Conservation (phyloP, 2,797 vertebrate genomes). For the Semaprochilodus insignis region DNA sequence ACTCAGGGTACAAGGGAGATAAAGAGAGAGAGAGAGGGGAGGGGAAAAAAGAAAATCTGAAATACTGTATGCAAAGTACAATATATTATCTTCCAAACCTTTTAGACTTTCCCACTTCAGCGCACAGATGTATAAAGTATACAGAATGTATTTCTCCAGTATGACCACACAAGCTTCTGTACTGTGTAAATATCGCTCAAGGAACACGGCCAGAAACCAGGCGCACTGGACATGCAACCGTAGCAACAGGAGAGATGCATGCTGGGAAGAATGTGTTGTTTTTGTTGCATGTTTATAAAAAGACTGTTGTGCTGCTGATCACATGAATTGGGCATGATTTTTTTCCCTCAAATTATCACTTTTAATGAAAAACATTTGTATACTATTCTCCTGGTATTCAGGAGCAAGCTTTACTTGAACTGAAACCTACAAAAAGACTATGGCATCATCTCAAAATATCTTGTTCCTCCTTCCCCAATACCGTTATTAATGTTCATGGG, state of each 20-base stretch:
- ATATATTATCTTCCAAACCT: constrained; percentile 89
- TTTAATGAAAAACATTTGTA: constrained; percentile 32
- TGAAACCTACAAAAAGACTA: constrained; percentile 33
- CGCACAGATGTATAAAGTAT: constrained; percentile 79
- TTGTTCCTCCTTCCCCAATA: constrained; percentile 11
- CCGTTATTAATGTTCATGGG: constrained; percentile 7
- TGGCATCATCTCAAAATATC: constrained; percentile 38
- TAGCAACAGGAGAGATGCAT: constrained; percentile 84
- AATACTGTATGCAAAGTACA: constrained; percentile 92
- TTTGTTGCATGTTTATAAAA: constrained; percentile 58
- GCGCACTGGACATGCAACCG: constrained; percentile 83
- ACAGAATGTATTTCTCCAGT: constrained; percentile 76
- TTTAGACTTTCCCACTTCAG: constrained; percentile 74
- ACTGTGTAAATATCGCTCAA: constrained; percentile 85
- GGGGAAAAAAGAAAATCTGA: constrained; percentile 67
- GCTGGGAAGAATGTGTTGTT: constrained; percentile 79
- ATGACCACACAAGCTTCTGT: constrained; percentile 63
- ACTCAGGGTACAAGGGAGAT: constrained; percentile 94
- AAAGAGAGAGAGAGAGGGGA: neutral
- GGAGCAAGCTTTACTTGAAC: constrained; percentile 54
- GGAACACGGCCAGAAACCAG: constrained; percentile 89
- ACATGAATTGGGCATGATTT: constrained; percentile 34
- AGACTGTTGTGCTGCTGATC: constrained; percentile 42
- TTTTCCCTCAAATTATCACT: constrained; percentile 43
- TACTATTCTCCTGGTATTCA: constrained; percentile 51